These are phyloP conservation scores for Zosterops lateralis DNA, from an alignment of 2,113 vertebrate genomes.

Conservation along the genomic window DNA sequence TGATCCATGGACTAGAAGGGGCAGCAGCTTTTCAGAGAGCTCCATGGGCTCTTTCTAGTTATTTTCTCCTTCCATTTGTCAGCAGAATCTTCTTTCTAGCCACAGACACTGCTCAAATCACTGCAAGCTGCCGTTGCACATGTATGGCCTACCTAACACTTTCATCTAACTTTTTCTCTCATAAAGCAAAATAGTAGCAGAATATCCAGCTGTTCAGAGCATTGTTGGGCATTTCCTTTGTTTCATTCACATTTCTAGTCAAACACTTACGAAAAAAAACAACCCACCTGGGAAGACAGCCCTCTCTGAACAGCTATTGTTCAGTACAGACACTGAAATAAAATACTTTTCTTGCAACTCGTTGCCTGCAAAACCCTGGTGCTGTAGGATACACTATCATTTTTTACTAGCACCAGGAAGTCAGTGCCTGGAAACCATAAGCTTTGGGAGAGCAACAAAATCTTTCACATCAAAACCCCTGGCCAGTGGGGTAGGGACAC, in stretches of 20 bases:
- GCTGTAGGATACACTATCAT: accelerated
- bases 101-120: background rate
- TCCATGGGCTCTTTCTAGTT: background rate
- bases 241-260: conserved; percentile 43
- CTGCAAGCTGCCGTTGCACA: accelerated
- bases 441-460: background rate
- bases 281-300: background rate
- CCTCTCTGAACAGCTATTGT: background rate
- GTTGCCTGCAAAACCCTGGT: background rate
- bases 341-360: background rate
- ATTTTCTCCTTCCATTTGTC: background rate
- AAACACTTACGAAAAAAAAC: background rate
- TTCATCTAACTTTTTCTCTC: conserved; percentile 21
- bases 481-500: accelerated
- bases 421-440: background rate
- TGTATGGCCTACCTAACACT: background rate
- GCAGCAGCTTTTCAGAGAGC: background rate
- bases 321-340: background rate
- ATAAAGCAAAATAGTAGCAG: background rate
- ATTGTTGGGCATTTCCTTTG: conserved; percentile 37
- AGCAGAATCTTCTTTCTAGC: background rate
- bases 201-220: conserved; percentile 17
- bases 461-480: background rate
- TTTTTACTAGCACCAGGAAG: background rate
- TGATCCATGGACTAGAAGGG: background rate